Base-by-base conservation (phyloP, 2,888 invertebrate genomes). In the Microctonus brassicae region DNA sequence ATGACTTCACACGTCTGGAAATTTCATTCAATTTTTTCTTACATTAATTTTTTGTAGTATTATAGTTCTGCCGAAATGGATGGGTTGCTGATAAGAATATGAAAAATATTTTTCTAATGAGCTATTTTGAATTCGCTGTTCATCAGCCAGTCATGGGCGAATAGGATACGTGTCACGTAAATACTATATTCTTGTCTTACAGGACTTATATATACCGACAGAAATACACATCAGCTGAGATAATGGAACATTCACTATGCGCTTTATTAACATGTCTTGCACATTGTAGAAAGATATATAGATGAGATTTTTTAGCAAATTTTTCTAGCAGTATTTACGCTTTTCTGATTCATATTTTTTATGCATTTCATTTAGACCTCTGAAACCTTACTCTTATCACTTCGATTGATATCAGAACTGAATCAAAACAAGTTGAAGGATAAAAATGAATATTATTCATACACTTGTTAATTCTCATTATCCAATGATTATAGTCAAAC, bases 351-450 rank as follows among this genome's bases (percentile, higher is more conserved):
- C 82, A 82, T 82, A 79, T 80, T 79, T 79, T 70, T 75, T 70
- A 77, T 77, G 77, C 78, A 75, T 75, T 66, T 80, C 76, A 39
- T 47, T 22, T 53, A 62, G 62, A 69, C 55, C 42, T n/a, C 33
- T 10, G 11, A 61, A 61, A 39, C 22, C 24, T 10, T 64, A 69
- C 71, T 77, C 80, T 72, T 76, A 53, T 73, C 78, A 73, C 55
- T 47, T 55, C 67, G 79, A 85, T 85, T 83, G 82, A 85, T 85
- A 84, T 73, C 73, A 75, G 72, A 73, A 74, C 75, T 66, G 73
- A 75, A 77, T 33, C 74, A 83, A 82, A 85, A 85, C 84, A 84
- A 85, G 85, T 85, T 34, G 79, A 81, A 70, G 73, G 29, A n/a
- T n/a, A n/a, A n/a, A n/a, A n/a, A n/a, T n/a, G n/a, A n/a, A 52